Base-by-base conservation (phyloP, 2,797 vertebrate species). In the Urosaurus nigricauda region DNA sequence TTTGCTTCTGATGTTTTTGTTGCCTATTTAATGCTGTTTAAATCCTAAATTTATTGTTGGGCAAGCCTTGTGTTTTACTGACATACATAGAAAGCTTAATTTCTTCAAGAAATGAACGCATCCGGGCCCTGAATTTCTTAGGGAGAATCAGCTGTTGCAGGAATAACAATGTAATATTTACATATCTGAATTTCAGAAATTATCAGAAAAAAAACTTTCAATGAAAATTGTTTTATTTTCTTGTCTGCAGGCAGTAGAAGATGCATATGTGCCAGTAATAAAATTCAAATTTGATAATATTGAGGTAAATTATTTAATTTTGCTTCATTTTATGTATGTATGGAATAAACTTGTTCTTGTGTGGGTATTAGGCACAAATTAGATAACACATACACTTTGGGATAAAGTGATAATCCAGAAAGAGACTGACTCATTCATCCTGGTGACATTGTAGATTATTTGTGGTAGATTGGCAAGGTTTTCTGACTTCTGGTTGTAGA, bases 251-350 rank as follows among this genome's bases (percentile, higher is more conserved):
- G 98, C 99, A 95, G 98, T 99, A 32, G 98, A 99, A 94, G 99
- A 99, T 95, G 99, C 99, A 1, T 99, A 99, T 96, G 99, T 99
- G 88, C 99, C 99, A 1, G 99, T 99, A 95, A 98, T 99, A 93
- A 99, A 99, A 95, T 99, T 99, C 96, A 98, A 98, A 95, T 99
- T 99, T 97, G 98, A 98, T 92, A 98, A 98, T 89, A 99, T 99
- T 94, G 99, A 99, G 98, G 99, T 99, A 97, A 97, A 92, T 83
- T 13, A 84, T 86, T 90, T 0, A 43, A 1, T 47, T 65, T n/a
- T 35, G 8, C 53, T 29, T 78, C 29, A 74, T 83, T 56, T 24
- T 35, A 32, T 12, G 11, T 87, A 9, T 74, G 8, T 74, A 40
- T 37, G 11, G 1, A 60, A 16, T 43, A 37, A 79, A 35, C 40